Conservation (phyloP, 1,140 invertebrate genomes). For the Oscheius sp. region DNA sequence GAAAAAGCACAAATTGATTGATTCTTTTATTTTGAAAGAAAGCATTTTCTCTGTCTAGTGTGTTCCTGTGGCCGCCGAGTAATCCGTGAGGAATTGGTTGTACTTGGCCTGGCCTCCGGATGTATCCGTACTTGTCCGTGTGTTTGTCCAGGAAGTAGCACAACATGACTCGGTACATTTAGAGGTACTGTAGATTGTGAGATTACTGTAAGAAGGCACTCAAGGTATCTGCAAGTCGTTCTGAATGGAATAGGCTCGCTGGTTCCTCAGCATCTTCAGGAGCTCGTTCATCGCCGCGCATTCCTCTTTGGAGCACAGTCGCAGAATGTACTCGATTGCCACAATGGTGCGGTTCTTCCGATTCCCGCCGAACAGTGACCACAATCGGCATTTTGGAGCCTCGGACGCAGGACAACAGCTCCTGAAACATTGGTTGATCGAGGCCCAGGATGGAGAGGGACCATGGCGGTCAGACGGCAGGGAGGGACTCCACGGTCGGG, state of each 20-base stretch:
- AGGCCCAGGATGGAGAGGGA: too few relatives aligned
- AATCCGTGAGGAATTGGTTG: too few relatives aligned
- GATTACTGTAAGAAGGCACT: too few relatives aligned
- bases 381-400: slow-evolving; percentile 27
- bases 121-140: too few relatives aligned
- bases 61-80: neutral
- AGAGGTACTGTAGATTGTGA: too few relatives aligned
- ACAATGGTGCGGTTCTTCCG: slow-evolving; percentile 32
- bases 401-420: slow-evolving; percentile 18
- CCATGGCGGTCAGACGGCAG: slow-evolving; percentile 10
- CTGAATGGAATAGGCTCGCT: slow-evolving; percentile 29
- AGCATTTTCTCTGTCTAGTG: too few relatives aligned
- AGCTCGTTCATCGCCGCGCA: slow-evolving; percentile 28
- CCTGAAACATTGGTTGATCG: too few relatives aligned
- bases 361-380: slow-evolving; percentile 43
- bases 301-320: neutral
- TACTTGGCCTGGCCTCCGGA: too few relatives aligned
- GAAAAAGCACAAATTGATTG: too few relatives aligned
- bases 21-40: too few relatives aligned
- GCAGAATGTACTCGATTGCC: slow-evolving; percentile 24
- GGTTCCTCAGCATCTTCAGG: slow-evolving; percentile 24
- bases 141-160: too few relatives aligned
- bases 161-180: too few relatives aligned
- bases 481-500: slow-evolving; percentile 36
- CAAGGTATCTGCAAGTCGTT: slow-evolving; percentile 33